These are phyloP conservation scores for Tympanoctomys barrerae DNA, from an alignment of 2,797 vertebrate genomes.

Conservation along the genomic window DNA sequence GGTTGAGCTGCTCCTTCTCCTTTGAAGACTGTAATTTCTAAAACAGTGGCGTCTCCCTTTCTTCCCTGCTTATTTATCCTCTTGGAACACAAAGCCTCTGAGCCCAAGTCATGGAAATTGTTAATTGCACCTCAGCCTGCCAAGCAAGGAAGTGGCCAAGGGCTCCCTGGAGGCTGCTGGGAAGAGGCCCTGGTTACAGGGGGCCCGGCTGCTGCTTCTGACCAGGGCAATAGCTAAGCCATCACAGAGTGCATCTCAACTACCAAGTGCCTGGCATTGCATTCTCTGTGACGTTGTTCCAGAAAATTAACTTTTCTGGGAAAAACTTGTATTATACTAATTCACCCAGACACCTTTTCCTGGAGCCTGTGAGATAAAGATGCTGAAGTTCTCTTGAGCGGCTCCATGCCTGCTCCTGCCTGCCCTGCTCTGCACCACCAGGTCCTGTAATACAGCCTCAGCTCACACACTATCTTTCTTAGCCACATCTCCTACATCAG, in stretches of 20 bases:
- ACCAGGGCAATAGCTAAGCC: background rate
- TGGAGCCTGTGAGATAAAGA: background rate
- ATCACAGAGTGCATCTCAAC: background rate
- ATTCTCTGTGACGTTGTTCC: background rate
- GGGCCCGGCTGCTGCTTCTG: background rate
- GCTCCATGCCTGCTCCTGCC: background rate
- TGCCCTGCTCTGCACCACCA: background rate
- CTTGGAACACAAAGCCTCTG: constrained; percentile 11
- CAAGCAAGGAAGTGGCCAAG: background rate
- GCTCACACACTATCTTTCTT: constrained; percentile 19
- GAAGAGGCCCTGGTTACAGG: background rate
- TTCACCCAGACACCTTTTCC: background rate
- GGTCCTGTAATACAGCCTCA: background rate
- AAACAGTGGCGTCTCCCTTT: background rate
- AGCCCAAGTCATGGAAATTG: background rate
- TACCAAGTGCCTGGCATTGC: background rate
- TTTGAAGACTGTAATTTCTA: constrained; percentile 52
- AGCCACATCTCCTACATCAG: constrained; percentile 26
- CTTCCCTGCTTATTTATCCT: constrained; percentile 36
- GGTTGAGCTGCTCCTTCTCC: background rate
- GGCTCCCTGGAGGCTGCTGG: background rate
- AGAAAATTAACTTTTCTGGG: background rate
- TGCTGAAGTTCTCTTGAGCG: background rate
- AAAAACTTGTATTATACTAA: background rate
- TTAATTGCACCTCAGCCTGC: background rate